Percentiles rank a stretch among this genome's conserved stretches.
Conservation (phyloP, 1,140 invertebrate species). For the Harpegnathos saltator region DNA sequence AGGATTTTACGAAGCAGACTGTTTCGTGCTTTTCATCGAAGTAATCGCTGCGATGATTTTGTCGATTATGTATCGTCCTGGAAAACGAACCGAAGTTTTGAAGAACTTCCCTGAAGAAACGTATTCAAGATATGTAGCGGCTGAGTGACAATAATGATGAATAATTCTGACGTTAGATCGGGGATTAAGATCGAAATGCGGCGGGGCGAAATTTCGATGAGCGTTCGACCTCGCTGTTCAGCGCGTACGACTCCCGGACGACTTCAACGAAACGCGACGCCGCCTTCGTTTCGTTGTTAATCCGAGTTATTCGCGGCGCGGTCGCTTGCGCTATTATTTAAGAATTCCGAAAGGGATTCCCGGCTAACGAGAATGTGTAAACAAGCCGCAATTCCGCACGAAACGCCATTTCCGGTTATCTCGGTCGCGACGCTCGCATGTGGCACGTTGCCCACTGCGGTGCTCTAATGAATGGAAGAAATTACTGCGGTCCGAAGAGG, state of each 20-base stretch:
- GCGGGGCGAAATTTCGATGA: slow-evolving; percentile 19
- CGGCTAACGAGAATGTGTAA: slow-evolving; percentile 51
- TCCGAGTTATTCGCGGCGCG: slow-evolving; percentile 18
- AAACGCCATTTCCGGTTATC: slow-evolving; percentile 58
- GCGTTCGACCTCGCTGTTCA: not conserved
- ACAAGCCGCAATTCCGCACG: slow-evolving; percentile 40
- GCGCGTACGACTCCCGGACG: not conserved
- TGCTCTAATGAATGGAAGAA: slow-evolving; percentile 53
- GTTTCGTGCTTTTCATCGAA: no score
- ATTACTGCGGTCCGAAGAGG: slow-evolving; percentile 30
- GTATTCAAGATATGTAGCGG: no score
- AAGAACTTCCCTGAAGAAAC: no score
- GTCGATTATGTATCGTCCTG: no score
- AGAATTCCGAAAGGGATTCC: slow-evolving; percentile 34
- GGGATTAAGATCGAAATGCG: no score
- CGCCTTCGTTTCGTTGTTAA: slow-evolving; percentile 27
- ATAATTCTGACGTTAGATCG: no score
- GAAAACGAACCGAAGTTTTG: no score
- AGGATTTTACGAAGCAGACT: no score
- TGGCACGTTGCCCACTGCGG: slow-evolving; percentile 37
- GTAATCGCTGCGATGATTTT: no score
- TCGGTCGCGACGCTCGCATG: slow-evolving; percentile 25
- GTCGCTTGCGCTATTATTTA: slow-evolving; percentile 17
- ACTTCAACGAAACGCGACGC: slow-evolving; percentile 23
- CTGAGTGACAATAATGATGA: no score